Conservation (phyloP, 2,113 vertebrate genomes). For the Grallaria varia region DNA sequence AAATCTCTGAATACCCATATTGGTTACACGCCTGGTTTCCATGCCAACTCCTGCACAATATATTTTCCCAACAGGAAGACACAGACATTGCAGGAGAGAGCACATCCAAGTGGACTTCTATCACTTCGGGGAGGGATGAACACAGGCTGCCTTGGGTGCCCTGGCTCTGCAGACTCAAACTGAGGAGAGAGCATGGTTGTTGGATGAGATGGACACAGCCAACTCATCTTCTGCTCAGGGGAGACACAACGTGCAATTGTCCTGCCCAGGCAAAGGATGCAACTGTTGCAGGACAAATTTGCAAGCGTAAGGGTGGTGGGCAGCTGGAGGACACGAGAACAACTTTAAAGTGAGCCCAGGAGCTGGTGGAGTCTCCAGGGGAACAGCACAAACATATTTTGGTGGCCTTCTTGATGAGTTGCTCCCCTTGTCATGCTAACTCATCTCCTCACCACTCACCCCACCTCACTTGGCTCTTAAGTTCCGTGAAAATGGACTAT, state of each 20-base stretch:
- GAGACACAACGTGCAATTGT: background rate
- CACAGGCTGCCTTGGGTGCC: background rate
- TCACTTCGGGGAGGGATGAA: background rate
- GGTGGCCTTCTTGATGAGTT: background rate
- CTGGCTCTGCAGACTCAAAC: background rate
- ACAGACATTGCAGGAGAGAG: background rate
- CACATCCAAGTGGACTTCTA: background rate
- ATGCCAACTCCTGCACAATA: background rate
- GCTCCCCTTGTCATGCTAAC: background rate
- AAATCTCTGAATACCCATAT: rapidly evolving
- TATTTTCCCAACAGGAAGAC: background rate
- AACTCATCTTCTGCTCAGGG: background rate
- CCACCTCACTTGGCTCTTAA: background rate
- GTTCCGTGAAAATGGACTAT: background rate
- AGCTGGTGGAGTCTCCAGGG: background rate
- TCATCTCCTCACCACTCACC: rapidly evolving
- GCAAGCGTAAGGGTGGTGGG: background rate
- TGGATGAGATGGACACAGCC: background rate
- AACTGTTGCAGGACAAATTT: background rate
- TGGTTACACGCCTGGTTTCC: background rate
- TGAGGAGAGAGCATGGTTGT: background rate
- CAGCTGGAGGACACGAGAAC: background rate
- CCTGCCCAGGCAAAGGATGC: background rate
- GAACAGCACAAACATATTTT: background rate
- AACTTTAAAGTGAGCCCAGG: background rate